Evolutionary conservation across 92 coral and sea anemone species (phyloP).

Genomic region (Phenganax marumi): DNA sequence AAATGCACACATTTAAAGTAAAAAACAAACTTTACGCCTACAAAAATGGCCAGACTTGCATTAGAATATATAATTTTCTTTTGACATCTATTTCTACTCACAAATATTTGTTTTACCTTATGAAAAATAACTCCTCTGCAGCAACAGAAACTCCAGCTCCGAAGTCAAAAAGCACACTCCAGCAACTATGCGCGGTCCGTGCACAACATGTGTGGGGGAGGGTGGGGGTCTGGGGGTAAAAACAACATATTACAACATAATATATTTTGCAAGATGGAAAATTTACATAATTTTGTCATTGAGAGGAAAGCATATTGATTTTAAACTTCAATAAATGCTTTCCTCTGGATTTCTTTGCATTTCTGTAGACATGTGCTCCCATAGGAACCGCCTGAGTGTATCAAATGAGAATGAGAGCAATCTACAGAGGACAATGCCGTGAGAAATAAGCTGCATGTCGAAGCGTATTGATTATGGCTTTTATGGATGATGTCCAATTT

Average conservation of each 20-base stretch:
- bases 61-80: too few species aligned
- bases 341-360: background rate
- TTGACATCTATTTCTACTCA: too few species aligned
- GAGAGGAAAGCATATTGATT: slow-evolving; percentile 9
- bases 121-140: too few species aligned
- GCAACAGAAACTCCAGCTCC: too few species aligned
- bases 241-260: slow-evolving; percentile 19
- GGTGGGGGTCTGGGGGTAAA: slow-evolving; percentile 3
- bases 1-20: background rate
- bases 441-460: background rate
- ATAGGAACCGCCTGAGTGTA: background rate
- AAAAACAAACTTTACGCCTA: background rate
- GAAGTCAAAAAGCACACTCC: too few species aligned
- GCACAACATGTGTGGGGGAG: too few species aligned
- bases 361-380: background rate
- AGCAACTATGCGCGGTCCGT: too few species aligned
- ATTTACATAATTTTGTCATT: slow-evolving; percentile 4
- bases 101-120: too few species aligned
- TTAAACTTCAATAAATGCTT: slow-evolving; percentile 1
- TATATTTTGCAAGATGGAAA: slow-evolving; percentile 12
- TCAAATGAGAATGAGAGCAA: background rate
- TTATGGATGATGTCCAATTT: slow-evolving; percentile 81
- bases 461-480: slow-evolving; percentile 63
- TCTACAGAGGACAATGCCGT: background rate
- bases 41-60: background rate